Base-by-base conservation (phyloP, 2,797 vertebrate species). In the Bufotes viridis region DNA sequence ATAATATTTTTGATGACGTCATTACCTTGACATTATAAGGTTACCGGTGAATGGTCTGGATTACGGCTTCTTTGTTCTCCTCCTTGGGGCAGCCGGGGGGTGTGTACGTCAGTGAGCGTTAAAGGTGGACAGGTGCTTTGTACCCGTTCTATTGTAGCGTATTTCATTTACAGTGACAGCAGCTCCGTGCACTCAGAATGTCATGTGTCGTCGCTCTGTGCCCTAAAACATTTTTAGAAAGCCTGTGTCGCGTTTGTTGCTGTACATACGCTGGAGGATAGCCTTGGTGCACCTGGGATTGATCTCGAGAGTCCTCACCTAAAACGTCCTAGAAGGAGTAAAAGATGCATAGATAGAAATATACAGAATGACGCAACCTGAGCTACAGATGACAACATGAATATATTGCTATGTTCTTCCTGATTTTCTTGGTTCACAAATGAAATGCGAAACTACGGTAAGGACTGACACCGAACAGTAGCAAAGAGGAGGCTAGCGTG, bases 121-220 rank as follows among this genome's bases (percentile, higher is more conserved):
- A 15, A 61, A 80, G 57, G 26, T 42, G 14, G 12, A n/a, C 79
- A 90, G 89, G 90, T 93, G 18, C 29, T 90, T 88, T 93, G 91
- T 89, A 22, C 17, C 26, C 42, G 1, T 22, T 2, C 18, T 63
- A 13, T 49, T 42, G 57, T 20, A 17, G 13, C 12, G 42, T 22
- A 5, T 74, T n/a, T 15, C 14, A 26, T 78, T 34, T 26, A 9
- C 17, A 5, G 0, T 75, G 15, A 75, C 8, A 49, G 10, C 20
- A 53, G 74, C 20, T 49, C 13, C 60, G 78, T 58, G 26, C 29
- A 17, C 57, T 42, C 4, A 11, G 24, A 61, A 34, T 20, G n/a
- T 63, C 58, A 65, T 1, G 34, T 42, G 15, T 22, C 42, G 10
- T 13, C 1, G 26, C 2, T 58, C 53, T 58, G 24, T 57, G 26